These are phyloP conservation scores for Unio delphinus DNA, from an alignment of 2,888 invertebrate genomes.

Conservation along the genomic window DNA sequence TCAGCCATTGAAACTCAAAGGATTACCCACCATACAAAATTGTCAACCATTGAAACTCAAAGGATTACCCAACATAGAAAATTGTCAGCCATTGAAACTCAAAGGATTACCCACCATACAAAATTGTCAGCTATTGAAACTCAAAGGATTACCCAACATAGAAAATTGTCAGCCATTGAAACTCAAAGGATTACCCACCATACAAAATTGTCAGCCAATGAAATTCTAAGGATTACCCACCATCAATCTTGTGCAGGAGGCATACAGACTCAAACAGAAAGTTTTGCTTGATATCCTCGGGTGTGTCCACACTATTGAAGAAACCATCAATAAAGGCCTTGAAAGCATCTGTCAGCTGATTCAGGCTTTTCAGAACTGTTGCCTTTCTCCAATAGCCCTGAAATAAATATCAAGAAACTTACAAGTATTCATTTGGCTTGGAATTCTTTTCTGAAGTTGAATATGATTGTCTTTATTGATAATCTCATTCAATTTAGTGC, in stretches of 20 bases:
- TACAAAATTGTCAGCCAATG: neutral
- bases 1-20: no score
- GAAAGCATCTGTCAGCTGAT: constrained; percentile 20
- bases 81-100: neutral
- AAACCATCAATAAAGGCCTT: constrained; percentile 36
- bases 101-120: constrained; percentile 15
- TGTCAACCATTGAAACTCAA: no score
- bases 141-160: constrained; percentile 15
- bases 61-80: neutral
- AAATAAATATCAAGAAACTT: constrained; percentile 1
- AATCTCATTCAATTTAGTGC: no score
- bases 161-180: neutral
- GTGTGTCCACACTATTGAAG: constrained; percentile 5
- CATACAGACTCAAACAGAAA: constrained; percentile 34
- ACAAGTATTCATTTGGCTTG: no score
- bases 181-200: constrained; percentile 15
- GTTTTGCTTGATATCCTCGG: constrained; percentile 19
- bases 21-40: no score
- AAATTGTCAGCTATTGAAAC: neutral
- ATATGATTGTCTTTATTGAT: no score
- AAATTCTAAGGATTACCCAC: constrained; percentile 11
- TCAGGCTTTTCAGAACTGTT: constrained; percentile 20
- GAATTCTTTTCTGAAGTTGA: no score
- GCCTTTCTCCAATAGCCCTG: constrained; percentile 48
- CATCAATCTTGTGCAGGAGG: constrained; percentile 23